These are phyloP conservation scores for Ornithoptera priamus DNA, from an alignment of 2,888 invertebrate species.

Conservation along the genomic window DNA sequence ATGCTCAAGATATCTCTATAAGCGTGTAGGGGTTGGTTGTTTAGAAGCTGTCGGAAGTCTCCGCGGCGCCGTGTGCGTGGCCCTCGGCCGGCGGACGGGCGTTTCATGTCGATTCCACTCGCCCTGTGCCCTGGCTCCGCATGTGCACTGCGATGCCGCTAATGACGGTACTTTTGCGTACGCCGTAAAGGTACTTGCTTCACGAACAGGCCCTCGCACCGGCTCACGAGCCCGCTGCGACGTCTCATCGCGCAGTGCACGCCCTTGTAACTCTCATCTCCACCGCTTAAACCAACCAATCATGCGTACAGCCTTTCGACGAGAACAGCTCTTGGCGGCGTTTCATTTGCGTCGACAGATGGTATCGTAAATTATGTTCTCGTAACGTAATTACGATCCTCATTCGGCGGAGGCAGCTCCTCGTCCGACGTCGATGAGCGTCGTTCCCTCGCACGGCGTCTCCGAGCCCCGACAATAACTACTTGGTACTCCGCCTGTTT, in stretches of 20 bases:
- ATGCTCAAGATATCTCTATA: constrained; percentile 74
- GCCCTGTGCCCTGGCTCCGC: constrained; percentile 32
- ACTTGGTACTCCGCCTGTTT: constrained; percentile 35
- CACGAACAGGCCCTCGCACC: constrained; percentile 6
- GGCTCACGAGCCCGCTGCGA: not conserved
- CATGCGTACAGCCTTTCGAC: not conserved
- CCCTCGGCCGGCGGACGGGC: constrained; percentile 66
- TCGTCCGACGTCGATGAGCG: not conserved
- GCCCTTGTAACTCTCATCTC: constrained; percentile 4
- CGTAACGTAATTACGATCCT: constrained; percentile 27
- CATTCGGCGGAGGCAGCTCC: constrained; percentile 25
- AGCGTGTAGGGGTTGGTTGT: constrained; percentile 63
- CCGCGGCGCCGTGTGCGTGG: constrained; percentile 47
- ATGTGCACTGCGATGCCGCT: constrained; percentile 15
- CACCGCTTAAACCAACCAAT: constrained; percentile 11
- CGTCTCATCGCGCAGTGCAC: not conserved
- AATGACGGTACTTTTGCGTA: constrained; percentile 19
- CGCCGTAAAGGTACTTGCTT: constrained; percentile 21
- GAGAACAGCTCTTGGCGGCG: constrained; percentile 1
- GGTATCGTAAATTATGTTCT: constrained; percentile 31
- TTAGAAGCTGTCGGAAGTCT: constrained; percentile 66
- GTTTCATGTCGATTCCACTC: constrained; percentile 57
- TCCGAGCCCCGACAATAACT: constrained; percentile 63
- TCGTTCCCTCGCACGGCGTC: constrained; percentile 36
- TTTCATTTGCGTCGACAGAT: constrained; percentile 26